These are phyloP conservation scores for Mormyrus proboscirostris DNA, from an alignment of 2,797 vertebrate species.

Conservation along the genomic window DNA sequence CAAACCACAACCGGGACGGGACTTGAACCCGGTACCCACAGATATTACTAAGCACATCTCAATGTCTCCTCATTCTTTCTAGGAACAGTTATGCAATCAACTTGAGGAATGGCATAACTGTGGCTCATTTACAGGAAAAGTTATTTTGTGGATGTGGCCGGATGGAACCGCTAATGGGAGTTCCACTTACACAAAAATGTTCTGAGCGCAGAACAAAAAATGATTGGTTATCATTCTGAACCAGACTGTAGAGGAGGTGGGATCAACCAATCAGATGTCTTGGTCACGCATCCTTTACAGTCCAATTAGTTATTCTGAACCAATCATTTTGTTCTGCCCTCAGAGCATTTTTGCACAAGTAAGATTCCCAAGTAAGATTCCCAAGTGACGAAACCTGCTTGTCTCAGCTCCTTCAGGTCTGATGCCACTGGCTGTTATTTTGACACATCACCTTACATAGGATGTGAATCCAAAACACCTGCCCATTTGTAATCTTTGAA, in stretches of 20 bases:
- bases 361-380: not conserved
- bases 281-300: too few species aligned
- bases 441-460: not conserved
- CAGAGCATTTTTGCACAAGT: not conserved
- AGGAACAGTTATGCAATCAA: not conserved
- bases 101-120: not conserved
- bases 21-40: not conserved
- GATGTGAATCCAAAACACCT: not conserved
- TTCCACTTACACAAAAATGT: not conserved
- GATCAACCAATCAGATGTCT: not conserved
- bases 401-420: not conserved
- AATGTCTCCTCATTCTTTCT: not conserved
- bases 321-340: not conserved
- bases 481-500: not conserved
- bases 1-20: not conserved
- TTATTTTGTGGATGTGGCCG: not conserved
- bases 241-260: not conserved
- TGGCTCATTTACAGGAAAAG: not conserved
- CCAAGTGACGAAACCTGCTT: not conserved
- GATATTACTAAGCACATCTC: not conserved
- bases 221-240: not conserved
- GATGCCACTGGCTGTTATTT: not conserved
- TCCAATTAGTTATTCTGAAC: not conserved
- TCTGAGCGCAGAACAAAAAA: not conserved
- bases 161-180: not conserved